Conservation (phyloP, 2,888 invertebrate genomes). For the Allophyes oxyacanthae region DNA sequence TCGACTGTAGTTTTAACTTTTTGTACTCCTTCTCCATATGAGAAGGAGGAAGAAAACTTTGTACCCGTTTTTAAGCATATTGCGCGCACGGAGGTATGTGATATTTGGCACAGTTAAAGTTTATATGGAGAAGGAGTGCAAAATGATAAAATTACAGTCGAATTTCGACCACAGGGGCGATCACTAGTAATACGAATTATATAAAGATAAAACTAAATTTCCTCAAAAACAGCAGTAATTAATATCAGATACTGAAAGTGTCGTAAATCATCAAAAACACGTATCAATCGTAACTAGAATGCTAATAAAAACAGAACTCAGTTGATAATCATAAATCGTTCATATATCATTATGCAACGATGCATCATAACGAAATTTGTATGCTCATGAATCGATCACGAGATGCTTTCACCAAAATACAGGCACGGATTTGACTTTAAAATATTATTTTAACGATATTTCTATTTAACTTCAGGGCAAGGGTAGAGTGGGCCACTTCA, state of each 20-base stretch:
- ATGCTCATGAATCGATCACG: conserved; percentile 72
- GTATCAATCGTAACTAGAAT: conserved; percentile 8
- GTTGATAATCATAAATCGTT: conserved; percentile 50
- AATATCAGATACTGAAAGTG: neutral
- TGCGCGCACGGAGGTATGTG: no score
- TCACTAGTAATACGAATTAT: no score
- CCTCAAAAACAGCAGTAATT: neutral
- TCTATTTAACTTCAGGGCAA: neutral
- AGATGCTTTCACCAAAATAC: conserved; percentile 76
- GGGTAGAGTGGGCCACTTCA: neutral
- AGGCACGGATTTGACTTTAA: conserved; percentile 41
- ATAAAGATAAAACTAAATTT: neutral
- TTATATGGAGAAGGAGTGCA: no score
- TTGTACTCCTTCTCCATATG: no score
- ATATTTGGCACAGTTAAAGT: no score
- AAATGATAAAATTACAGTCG: no score
- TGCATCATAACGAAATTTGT: conserved; percentile 65
- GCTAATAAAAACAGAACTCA: conserved; percentile 26
- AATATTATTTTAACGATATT: neutral
- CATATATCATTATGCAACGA: conserved; percentile 75
- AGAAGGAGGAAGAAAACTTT: no score
- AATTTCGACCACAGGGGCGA: no score
- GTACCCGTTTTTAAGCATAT: no score
- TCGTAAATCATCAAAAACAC: conserved; percentile 21
- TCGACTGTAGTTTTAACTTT: no score